Evolutionary conservation across 1,140 invertebrate genomes (phyloP), one percentile per base, ranked within the genome.

Genomic region (Nylanderia fulva): DNA sequence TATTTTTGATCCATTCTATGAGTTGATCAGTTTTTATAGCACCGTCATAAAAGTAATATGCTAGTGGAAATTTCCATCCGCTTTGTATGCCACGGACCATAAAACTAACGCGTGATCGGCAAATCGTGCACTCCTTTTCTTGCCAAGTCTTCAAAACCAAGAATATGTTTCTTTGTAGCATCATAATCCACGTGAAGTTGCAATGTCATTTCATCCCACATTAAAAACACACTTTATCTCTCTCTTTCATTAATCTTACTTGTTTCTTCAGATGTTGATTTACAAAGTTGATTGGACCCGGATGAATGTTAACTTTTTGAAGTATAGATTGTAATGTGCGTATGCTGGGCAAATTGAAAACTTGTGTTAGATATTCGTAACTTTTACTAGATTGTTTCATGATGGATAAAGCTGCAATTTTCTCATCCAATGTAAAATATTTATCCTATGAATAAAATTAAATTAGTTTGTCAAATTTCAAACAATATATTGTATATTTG

Each of bases 311-410:
- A 45, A 85, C 15, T n/a, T 45, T 82, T 3, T 77, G 74, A 66
- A 82, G 63, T 77, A 83, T 56, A 36, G 42, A 56, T n/a, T 36
- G 24, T 42, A 85, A 58, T 2, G 76, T 83, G n/a, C 42, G 6
- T 33, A 24, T 45, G 36, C 61, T 83, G 13, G 83, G 83, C 27
- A 85, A 52, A 68, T 85, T 52, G 29, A 85, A 85, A 58, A 85
- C 63, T 45, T 60, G 72, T 2, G 58, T 42, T 21, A 85, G 27
- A 13, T 66, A 83, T 27, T 79, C 21, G 45, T 85, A 85, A 68
- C 58, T 63, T 77, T 77, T 79, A 42, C 45, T 79, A 18, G 61
- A 85, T 45, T 85, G 83, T 52, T 84, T 84, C 72, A 68, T 80
- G 8, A 85, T 68, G 4, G 83, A 82, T 42, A 85, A 48, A 45